These are phyloP conservation scores for Rhopalosiphum padi DNA, from an alignment of 1,140 invertebrate genomes.

Conservation along the genomic window DNA sequence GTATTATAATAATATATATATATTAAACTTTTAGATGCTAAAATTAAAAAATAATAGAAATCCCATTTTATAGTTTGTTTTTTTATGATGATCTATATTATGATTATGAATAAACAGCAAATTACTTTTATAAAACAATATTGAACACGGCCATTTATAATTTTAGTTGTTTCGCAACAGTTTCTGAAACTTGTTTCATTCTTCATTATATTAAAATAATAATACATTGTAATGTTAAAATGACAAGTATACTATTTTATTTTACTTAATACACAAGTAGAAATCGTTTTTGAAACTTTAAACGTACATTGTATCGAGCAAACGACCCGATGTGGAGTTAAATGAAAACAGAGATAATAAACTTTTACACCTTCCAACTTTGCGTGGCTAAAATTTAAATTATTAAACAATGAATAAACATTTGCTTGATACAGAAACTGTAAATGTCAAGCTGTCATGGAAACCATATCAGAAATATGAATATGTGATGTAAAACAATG, in stretches of 20 bases:
- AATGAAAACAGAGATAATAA: slow-evolving; percentile 11
- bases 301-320: not conserved
- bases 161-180: not conserved
- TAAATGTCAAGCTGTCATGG: not conserved
- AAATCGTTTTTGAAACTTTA: not conserved
- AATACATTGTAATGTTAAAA: not conserved
- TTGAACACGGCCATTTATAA: not conserved
- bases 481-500: not conserved
- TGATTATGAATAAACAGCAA: no score
- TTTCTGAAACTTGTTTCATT: not conserved
- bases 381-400: not conserved
- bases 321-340: not conserved
- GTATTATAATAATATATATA: not conserved
- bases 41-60: not conserved
- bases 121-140: not conserved
- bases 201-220: not conserved
- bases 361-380: not conserved
- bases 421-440: not conserved
- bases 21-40: not conserved
- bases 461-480: not conserved
- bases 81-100: not conserved
- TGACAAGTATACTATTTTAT: not conserved
- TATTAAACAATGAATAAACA: not conserved
- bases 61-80: not conserved
- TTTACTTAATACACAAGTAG: not conserved